Evolutionary conservation across 2,797 vertebrate genomes (phyloP), one percentile per base, ranked within the genome.

Genomic region (Leptatherina wallacei): DNA sequence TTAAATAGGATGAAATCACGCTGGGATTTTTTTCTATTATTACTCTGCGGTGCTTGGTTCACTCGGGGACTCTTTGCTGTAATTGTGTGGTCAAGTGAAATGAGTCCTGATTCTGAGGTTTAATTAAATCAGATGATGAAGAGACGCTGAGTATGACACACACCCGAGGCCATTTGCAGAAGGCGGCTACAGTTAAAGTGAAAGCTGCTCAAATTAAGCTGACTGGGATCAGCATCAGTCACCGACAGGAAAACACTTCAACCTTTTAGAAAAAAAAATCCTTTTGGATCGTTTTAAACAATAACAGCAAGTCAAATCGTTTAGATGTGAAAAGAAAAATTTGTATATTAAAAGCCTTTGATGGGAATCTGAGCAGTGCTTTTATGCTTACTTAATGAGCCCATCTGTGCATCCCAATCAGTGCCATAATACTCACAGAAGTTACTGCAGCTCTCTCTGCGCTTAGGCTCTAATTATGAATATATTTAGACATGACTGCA

Each of bases 91-190:
- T 80, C 65, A 82, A 88, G 78, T 80, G 83, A 91, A 90, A 89
- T 76, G 82, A 89, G 88, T 87, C 84, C 75, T 49, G 75, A 88
- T 92, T 88, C 36, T 54, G 75, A 86, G 82, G 81, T 84, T 90
- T 93, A 93, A 94, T 94, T 93, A 92, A 92, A 92, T 85, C 85
- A 76, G 73, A 73, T 72, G 76, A 75, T 61, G 76, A 69, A 77
- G 84, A 89, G 85, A 73, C 24, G 36, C 72, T 62, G 74, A 70
- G 65, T 67, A 49, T 77, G 86, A 88, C 77, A 80, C 68, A 66
- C 36, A 73, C 60, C 77, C 47, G 24, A 64, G 73, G 75, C 64
- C 69, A 76, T 82, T 65, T 36, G 44, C 61, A 64, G 68, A 69
- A 58, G 32, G 61, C 58, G n/a, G 69, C 59, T 4, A 20, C 61